A percentile compares a stretch with the other conserved stretches of the same genome.
Conservation (phyloP, 2,888 invertebrate species). For the Chymomyza procnemis region DNA sequence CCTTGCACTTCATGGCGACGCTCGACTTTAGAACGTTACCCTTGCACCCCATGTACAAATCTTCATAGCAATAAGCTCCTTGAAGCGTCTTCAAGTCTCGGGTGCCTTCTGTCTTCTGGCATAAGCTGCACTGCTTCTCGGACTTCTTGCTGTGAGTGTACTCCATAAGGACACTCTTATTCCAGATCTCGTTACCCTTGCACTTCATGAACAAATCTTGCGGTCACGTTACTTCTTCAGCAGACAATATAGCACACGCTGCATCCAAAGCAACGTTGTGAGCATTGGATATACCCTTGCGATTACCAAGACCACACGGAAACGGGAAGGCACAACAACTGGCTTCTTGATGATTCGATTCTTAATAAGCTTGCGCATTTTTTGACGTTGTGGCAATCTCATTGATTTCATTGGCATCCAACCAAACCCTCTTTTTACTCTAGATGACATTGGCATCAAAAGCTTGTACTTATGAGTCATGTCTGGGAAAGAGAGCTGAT, state of each 20-base stretch:
- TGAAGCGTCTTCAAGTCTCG: too few relatives aligned
- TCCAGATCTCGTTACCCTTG: conserved; percentile 98
- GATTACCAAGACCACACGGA: conserved; percentile 98
- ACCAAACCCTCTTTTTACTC: conserved; percentile 99
- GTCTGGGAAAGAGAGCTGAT: too few relatives aligned
- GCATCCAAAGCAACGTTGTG: conserved; percentile 95
- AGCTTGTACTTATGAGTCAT: too few relatives aligned
- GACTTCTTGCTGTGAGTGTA: conserved; percentile 99
- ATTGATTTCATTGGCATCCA: conserved; percentile 99
- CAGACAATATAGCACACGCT: conserved; percentile 95
- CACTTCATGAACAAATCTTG: conserved; percentile 99
- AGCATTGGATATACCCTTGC: conserved; percentile 99
- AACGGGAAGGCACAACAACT: conserved; percentile 98
- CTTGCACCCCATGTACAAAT: too few relatives aligned
- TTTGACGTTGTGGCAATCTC: conserved; percentile 99
- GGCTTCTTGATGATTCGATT: conserved; percentile 99
- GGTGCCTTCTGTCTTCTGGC: conserved; percentile 97
- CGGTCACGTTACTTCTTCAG: conserved; percentile 97
- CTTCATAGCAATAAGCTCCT: too few relatives aligned
- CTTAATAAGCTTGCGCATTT: conserved; percentile 98
- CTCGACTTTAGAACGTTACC: too few relatives aligned
- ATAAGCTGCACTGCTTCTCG: conserved; percentile 98
- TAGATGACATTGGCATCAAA: conserved; percentile 99
- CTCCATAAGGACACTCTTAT: conserved; percentile 99
- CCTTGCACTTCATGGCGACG: conserved; percentile 99